Evolutionary conservation across 1,140 invertebrate genomes (phyloP), one percentile per base, ranked within the genome.

Genomic region (Dendroctonus ponderosae): DNA sequence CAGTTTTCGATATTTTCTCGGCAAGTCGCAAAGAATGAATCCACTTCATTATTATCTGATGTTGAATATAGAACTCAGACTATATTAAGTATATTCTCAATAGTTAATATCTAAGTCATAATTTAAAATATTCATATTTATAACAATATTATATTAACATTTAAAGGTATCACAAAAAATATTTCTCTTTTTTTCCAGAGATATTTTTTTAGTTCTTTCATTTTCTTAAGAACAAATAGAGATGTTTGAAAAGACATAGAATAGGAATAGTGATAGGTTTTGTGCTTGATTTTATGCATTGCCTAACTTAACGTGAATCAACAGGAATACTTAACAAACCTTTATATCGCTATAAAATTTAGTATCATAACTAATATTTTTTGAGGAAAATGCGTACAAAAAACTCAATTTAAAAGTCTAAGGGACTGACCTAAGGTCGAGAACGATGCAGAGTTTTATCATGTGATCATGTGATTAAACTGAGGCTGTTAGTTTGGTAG

Each of bases 151-250:
- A 64, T 72, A 63, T 66, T 69, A 74, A 66, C 70, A 66, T 73
- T 69, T 68, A 66, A 73, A 74, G 73, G 70, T 74, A 74, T 74
- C 73, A 74, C 73, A 74, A 74, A 73, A 72, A 74, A 74, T 74
- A 74, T 72, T 68, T 73, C 67, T 70, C 72, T 67, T 71, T 70
- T 68, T 26, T 56, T 56, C 7, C 49, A 61, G 67, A 70, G 68
- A 71, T 71, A 66, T 73, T 69, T 65, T 70, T 59, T 44, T 61
- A 65, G 60, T 69, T 69, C 53, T 63, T 68, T 68, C 52, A 49
- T n/a, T 68, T 67, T 58, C 62, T 54, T 68, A 38, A 65, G 53
- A 63, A 52, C 62, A 68, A 65, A 57, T 57, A 52, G 44, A 62
- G 51, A 62, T 67, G 52, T 63, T 67, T 51, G 53, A 5, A 49